A percentile compares a stretch with the other conserved stretches of the same genome.
Conservation (phyloP, 64 coral and sea anemone genomes). For the Montipora foliosa region DNA sequence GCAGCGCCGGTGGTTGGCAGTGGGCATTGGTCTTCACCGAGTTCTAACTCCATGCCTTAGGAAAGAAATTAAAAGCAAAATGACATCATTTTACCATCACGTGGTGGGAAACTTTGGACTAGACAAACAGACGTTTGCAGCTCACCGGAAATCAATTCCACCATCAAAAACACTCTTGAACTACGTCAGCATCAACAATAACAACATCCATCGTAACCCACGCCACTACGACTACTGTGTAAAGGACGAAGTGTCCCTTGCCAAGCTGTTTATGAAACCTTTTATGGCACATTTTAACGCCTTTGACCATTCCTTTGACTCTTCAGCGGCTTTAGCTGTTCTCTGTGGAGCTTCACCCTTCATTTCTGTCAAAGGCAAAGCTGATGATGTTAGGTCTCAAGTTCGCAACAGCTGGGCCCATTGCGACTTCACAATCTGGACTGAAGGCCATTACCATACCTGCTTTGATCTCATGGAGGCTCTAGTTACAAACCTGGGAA, state of each 20-base stretch:
- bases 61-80: not conserved
- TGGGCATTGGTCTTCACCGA: not conserved
- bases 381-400: not conserved
- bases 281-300: not conserved
- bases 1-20: not conserved
- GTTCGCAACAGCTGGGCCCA: not conserved
- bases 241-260: not conserved
- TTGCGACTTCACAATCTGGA: not conserved
- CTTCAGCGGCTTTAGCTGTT: not conserved
- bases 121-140: not conserved
- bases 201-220: not conserved
- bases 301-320: not conserved
- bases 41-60: not conserved
- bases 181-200: not conserved
- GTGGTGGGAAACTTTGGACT: not conserved
- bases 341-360: not conserved
- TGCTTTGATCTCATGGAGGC: not conserved
- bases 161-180: not conserved
- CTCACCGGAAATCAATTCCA: not conserved
- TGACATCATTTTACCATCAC: not conserved
- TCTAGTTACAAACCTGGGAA: not conserved
- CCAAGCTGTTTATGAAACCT: slow-evolving; percentile 1
- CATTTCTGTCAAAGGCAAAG: not conserved
- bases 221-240: not conserved
- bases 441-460: not conserved